Base-by-base conservation (phyloP, 1,140 invertebrate genomes). In the Pentalonia nigronervosa region DNA sequence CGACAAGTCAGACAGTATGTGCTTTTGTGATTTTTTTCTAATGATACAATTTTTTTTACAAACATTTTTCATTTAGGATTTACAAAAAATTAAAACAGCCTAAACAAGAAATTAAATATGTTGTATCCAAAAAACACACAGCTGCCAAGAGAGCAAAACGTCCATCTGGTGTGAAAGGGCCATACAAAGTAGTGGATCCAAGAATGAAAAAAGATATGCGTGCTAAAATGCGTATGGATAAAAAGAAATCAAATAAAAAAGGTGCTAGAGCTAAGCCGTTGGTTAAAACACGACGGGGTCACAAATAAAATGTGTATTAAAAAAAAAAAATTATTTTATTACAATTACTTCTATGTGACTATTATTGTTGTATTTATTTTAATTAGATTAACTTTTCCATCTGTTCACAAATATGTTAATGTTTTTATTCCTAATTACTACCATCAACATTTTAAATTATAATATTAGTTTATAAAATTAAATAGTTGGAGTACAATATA, bases 181-280 rank as follows among this genome's bases (percentile, higher is more conserved):
- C 96, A 25, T 99, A 98, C 95, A 99, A 98, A 95, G 97, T 99
- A 7, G 99, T 99, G 1, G 99, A 99, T 96, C 97, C 97, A 11
- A 96, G 99, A 94, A 97, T 99, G 97, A 99, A 99, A 95, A 99
- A 99, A 95, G 99, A 99, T 95, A 94, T 94, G 41, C 86, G 94
- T 67, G 94, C 94, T 25, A 93, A 93, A 76, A 91, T 93, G 53
- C 60, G 76, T 21, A 94, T 91, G 81, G 94, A 92, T 20, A 94
- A 94, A n/a, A 94, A 90, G 34, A 93, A 94, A 48, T 94, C 94
- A 50, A 88, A 86, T 25, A 93, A 91, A 89, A 94, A 94, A 48
- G 41, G 93, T 50, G 94, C 94, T 92, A 94, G 81, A 90, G 94
- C 94, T 45, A 90, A 45, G 36, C 76, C 91, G 25, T 81, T 90